Conservation (phyloP, 2,113 vertebrate species). For the Sporophila hypoxantha region DNA sequence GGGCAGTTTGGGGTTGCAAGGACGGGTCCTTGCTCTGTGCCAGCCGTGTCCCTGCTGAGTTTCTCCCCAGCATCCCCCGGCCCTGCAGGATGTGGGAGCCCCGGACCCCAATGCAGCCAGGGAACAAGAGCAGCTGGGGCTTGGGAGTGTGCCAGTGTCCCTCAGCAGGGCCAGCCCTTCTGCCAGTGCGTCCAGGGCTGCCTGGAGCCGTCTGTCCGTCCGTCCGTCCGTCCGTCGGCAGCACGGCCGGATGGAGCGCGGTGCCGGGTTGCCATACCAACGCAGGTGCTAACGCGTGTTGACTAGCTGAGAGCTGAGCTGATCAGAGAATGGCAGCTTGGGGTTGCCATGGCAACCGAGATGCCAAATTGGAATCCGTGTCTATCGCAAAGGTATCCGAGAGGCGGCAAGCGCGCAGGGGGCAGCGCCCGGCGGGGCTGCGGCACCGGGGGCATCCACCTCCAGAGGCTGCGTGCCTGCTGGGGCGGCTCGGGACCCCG, state of each 20-base stretch:
- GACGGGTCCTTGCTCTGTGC: not conserved
- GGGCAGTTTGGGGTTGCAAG: not conserved
- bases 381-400: not conserved
- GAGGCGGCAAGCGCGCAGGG: not conserved
- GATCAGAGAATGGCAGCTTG: constrained; percentile 61
- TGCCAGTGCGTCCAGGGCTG: fast-evolving
- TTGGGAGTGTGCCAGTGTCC: fast-evolving
- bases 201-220: not conserved
- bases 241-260: not conserved
- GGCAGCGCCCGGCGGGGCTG: not conserved
- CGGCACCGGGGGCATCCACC: not conserved
- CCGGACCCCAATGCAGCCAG: fast-evolving
- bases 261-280: constrained; percentile 69
- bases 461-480: fast-evolving
- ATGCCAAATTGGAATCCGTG: constrained; percentile 40
- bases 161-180: not conserved
- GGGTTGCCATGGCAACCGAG: constrained; percentile 61
- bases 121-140: not conserved
- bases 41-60: fast-evolving
- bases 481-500: not conserved
- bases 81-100: fast-evolving
- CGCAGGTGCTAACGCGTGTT: constrained; percentile 54
- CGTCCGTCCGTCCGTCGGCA: not conserved
- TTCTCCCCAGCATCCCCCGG: not conserved
- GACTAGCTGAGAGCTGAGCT: constrained; percentile 57